Percentiles rank a stretch among this genome's conserved stretches.
Conservation (phyloP, 1,140 invertebrate species). For the Eumeta japonica region DNA sequence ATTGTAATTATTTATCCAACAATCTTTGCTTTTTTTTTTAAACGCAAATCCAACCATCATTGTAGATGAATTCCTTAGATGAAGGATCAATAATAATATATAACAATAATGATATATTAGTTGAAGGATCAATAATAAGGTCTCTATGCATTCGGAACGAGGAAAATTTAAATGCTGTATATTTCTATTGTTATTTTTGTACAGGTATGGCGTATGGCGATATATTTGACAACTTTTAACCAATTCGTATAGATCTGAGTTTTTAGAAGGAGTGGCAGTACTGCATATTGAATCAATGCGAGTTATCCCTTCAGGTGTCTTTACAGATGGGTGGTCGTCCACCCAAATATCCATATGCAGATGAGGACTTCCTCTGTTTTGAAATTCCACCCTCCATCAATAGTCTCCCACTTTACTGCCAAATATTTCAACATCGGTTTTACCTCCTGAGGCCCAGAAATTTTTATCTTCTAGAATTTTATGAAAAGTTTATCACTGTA, state of each 20-base stretch:
- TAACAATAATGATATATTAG: too few relatives aligned
- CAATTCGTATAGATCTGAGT: too few relatives aligned
- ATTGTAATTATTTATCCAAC: too few relatives aligned
- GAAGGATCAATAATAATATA: too few relatives aligned
- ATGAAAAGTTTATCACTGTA: too few relatives aligned
- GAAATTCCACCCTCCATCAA: conserved; percentile 20
- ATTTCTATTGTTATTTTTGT: conserved; percentile 12
- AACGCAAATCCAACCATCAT: conserved; percentile 12
- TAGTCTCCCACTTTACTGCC: conserved; percentile 14
- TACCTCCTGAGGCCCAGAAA: too few relatives aligned
- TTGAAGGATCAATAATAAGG: conserved; percentile 4
- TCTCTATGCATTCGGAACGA: conserved; percentile 8
- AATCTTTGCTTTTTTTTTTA: too few relatives aligned
- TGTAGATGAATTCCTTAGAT: conserved; percentile 11
- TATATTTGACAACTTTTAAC: conserved; percentile 16
- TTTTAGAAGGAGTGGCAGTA: conserved; percentile 8
- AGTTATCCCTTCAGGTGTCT: conserved; percentile 11
- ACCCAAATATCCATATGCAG: conserved; percentile 20
- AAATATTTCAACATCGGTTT: too few relatives aligned
- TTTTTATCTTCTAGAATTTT: too few relatives aligned
- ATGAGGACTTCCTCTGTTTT: conserved; percentile 22
- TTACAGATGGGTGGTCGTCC: conserved; percentile 11
- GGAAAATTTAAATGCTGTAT: conserved; percentile 14
- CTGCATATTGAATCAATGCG: conserved; percentile 8
- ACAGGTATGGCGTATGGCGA: conserved; percentile 11